phyloP scores from a whole-genome alignment of 1,140 invertebrate species.

The Neodiprion lecontei region DNA sequence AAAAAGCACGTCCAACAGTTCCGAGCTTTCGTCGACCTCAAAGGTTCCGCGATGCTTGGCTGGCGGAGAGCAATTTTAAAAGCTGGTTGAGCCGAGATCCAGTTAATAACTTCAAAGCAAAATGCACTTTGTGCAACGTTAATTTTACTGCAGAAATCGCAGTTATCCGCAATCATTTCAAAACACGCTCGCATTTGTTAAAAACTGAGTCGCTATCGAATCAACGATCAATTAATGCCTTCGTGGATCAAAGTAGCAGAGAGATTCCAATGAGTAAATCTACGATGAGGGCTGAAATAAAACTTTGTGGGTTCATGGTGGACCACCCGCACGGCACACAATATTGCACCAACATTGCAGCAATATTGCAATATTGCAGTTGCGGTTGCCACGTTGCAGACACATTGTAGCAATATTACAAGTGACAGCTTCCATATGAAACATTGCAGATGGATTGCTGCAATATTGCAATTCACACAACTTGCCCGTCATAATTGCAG shows the following conservation, averaged over 20 bases:
- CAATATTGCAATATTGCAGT: too few species aligned
- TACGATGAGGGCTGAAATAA: constrained; percentile 13
- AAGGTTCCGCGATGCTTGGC: not conserved
- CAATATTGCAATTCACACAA: too few species aligned
- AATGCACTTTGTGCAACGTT: constrained; percentile 3
- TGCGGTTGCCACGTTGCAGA: too few species aligned
- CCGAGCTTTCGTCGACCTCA: not conserved
- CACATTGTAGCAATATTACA: too few species aligned
- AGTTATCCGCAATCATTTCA: not conserved
- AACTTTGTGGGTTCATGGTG: constrained; percentile 13
- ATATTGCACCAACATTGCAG: too few species aligned
- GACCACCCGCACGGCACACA: not conserved
- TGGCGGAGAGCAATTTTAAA: constrained; percentile 8
- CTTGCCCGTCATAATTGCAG: too few species aligned
- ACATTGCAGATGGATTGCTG: too few species aligned
- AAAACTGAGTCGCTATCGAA: not conserved
- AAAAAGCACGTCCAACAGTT: not conserved
- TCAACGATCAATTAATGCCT: constrained; percentile 9
- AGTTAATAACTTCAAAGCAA: not conserved
- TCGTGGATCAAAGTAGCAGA: not conserved
- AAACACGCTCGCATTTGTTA: not conserved
- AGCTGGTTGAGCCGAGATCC: constrained; percentile 6
- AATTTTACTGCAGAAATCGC: constrained; percentile 4
- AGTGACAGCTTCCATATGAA: too few species aligned
- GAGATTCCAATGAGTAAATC: not conserved